Evolutionary conservation across 1,140 invertebrate species (phyloP).

Genomic region (Tetramorium simillimum): DNA sequence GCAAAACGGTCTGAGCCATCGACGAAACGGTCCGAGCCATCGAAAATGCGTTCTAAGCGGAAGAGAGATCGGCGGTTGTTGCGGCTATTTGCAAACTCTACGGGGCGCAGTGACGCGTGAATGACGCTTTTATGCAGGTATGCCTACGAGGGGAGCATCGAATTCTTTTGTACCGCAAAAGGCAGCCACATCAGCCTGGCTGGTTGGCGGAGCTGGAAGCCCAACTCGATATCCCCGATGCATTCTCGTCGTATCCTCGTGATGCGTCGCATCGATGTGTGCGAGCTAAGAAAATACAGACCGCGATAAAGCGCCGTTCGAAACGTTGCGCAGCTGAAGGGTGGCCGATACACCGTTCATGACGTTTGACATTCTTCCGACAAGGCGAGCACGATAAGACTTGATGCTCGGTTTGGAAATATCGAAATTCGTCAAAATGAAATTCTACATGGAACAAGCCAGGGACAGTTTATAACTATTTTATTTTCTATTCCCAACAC

Average conservation of each 20-base stretch:
- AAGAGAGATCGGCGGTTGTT: slow-evolving; percentile 30
- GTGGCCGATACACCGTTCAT: not conserved
- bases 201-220: slow-evolving; percentile 17
- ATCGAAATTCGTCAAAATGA: not conserved
- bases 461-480: too few relatives aligned
- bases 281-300: slow-evolving; percentile 44
- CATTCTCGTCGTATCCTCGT: not conserved
- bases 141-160: slow-evolving; percentile 7
- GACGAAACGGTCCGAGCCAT: slow-evolving; percentile 7
- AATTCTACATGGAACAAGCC: not conserved
- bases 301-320: slow-evolving; percentile 12
- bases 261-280: not conserved
- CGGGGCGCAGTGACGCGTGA: slow-evolving; percentile 34
- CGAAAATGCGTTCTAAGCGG: slow-evolving; percentile 28
- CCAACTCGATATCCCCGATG: slow-evolving; percentile 28
- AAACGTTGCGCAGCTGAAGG: not conserved
- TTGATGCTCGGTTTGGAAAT: not conserved
- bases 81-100: slow-evolving; percentile 47
- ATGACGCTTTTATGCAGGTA: slow-evolving; percentile 43
- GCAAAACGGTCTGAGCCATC: slow-evolving; percentile 17
- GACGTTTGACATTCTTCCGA: slow-evolving; percentile 24
- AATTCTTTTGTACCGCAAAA: slow-evolving; percentile 31
- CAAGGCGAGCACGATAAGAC: not conserved
- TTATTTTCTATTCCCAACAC: too few relatives aligned
- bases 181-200: not conserved